Conservation (phyloP, 2,797 vertebrate genomes). For the Intellagama lesueurii region DNA sequence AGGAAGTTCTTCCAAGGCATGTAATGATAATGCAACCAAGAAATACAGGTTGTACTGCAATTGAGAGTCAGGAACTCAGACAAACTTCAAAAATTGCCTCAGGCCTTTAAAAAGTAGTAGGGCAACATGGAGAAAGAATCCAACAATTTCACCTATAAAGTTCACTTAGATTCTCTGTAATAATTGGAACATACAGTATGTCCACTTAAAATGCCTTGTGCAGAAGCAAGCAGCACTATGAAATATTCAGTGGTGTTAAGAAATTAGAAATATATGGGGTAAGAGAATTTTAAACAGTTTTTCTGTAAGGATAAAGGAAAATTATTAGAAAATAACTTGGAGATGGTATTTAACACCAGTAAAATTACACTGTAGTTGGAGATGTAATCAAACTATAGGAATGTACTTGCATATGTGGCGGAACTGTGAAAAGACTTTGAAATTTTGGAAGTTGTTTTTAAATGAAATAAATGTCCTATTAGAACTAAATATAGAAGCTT, state of each 20-base stretch:
- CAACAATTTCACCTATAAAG: not conserved
- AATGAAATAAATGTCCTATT: no score
- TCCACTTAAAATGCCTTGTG: not conserved
- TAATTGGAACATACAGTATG: not conserved
- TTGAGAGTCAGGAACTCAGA: not conserved
- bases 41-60: not conserved
- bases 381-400: no score
- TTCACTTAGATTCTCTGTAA: not conserved
- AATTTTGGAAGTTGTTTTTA: no score
- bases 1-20: not conserved
- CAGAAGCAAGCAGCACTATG: not conserved
- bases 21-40: not conserved
- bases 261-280: not conserved
- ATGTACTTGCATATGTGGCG: no score
- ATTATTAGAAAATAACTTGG: no score
- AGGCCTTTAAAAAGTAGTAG: not conserved
- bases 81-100: not conserved
- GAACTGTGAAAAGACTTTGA: no score
- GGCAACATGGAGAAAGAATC: not conserved
- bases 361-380: no score
- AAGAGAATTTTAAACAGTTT: no score
- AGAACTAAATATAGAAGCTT: no score
- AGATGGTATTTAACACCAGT: no score
- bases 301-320: no score
- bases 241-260: not conserved